phyloP scores from a whole-genome alignment of 1,140 invertebrate species.

The Palaemon carinicauda region DNA sequence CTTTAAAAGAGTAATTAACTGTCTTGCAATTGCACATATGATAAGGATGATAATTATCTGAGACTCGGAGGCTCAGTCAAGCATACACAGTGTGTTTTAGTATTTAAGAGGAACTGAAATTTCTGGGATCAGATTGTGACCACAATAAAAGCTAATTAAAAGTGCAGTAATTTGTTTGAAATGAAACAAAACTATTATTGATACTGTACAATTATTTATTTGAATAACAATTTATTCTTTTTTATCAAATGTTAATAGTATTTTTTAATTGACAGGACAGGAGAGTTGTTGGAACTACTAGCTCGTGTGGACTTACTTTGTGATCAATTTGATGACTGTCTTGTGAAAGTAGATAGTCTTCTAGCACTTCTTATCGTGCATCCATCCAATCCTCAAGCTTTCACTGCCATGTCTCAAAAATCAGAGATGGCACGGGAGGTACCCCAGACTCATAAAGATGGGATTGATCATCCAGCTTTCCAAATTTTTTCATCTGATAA shows the following conservation, averaged over 20 bases:
- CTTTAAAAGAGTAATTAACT: too few relatives aligned
- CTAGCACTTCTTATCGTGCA: slow-evolving; percentile 12
- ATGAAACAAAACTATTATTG: too few relatives aligned
- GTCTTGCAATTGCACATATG: too few relatives aligned
- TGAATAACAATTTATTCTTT: neutral
- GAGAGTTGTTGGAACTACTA: slow-evolving; percentile 30
- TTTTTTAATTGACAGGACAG: slow-evolving; percentile 32
- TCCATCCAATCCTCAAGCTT: neutral
- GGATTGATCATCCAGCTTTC: neutral
- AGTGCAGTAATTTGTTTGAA: too few relatives aligned
- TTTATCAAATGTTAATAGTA: neutral
- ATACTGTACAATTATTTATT: too few relatives aligned
- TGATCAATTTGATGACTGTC: slow-evolving; percentile 53
- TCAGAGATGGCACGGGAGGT: neutral
- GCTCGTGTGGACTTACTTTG: slow-evolving; percentile 50
- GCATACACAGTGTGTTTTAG: too few relatives aligned
- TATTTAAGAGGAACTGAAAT: too few relatives aligned
- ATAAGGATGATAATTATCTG: too few relatives aligned
- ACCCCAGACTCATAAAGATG: neutral
- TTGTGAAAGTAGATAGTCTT: slow-evolving; percentile 50
- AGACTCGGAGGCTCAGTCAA: too few relatives aligned
- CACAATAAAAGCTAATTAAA: too few relatives aligned
- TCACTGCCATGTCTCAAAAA: neutral
- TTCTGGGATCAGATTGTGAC: too few relatives aligned
- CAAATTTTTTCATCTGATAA: neutral